Conservation (phyloP, 2,797 vertebrate genomes). For the Cygnus olor region DNA sequence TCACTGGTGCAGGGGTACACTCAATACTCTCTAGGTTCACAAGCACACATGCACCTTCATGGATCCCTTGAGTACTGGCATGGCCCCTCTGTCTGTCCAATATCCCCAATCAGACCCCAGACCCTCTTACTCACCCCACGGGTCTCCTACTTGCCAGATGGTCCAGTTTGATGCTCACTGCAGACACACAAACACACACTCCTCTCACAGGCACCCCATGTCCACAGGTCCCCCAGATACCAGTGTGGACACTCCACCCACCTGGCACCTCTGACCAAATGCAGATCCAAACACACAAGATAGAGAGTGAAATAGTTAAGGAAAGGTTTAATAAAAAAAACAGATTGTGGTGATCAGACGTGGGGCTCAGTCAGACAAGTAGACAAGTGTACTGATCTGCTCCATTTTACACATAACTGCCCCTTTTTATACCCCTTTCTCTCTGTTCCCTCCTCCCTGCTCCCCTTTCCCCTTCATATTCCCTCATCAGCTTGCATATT, state of each 20-base stretch:
- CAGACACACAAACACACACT: fast-evolving
- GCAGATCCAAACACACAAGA: background rate
- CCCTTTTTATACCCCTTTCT: background rate
- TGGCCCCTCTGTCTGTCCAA: background rate
- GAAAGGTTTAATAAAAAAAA: background rate
- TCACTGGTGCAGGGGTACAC: background rate
- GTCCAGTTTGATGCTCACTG: background rate
- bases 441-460: background rate
- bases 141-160: fast-evolving
- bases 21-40: background rate
- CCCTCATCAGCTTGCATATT: background rate
- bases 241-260: fast-evolving
- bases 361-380: background rate
- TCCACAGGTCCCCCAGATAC: fast-evolving
- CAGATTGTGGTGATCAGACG: background rate
- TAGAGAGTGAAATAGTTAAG: background rate
- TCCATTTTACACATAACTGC: background rate
- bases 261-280: background rate
- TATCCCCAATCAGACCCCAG: background rate
- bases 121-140: fast-evolving
- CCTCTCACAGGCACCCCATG: background rate
- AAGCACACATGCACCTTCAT: fast-evolving
- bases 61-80: background rate
- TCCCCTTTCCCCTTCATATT: background rate
- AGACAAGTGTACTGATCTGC: fast-evolving